Base-by-base conservation (phyloP, 2,113 vertebrate genomes). In the Poeciliopsis turrubarensis region DNA sequence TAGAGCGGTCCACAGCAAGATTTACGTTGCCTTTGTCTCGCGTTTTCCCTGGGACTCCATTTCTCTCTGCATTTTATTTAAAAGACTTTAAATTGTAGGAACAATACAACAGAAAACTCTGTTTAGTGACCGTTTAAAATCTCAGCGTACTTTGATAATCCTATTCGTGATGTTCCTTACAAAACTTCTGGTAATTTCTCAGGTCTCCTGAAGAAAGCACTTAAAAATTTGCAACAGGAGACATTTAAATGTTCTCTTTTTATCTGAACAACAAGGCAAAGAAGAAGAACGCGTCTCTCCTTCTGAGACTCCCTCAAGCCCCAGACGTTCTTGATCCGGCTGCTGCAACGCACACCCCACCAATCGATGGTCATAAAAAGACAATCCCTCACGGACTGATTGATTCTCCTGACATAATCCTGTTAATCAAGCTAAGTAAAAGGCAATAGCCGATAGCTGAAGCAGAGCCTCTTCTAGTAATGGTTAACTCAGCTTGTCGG, bases 381-480 rank as follows among this genome's bases (percentile, higher is more conserved):
- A 15, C 17, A 54, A 57, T 61, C 74, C 86, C 62, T 68, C 86
- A 74, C 77, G 81, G 87, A 82, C 86, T 66, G 75, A 74, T 73
- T 68, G 86, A 88, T 74, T 88, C 81, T 81, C 65, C 74, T 22
- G 76, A 87, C 85, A 44, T 57, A 12, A 32, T 75, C 41, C 51
- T 77, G 80, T 79, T 91, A 86, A 92, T 91, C 89, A 84, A 83
- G 87, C 82, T 89, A 79, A 91, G 92, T 91, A 82, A 86, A 84
- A 79, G 88, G 86, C 80, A 39, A 65, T 72, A 78, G 84, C 77
- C 77, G 73, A 78, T 44, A 68, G 62, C 76, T 72, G 73, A 60
- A 44, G n/a, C 26, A 39, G 34, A 57, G 47, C 19, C 63, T 78
- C 44, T 64, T 51, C 63, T 57, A 71, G 84, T 79, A 91, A 89